Conservation (phyloP, 2,888 invertebrate species). For the Autographa gamma region DNA sequence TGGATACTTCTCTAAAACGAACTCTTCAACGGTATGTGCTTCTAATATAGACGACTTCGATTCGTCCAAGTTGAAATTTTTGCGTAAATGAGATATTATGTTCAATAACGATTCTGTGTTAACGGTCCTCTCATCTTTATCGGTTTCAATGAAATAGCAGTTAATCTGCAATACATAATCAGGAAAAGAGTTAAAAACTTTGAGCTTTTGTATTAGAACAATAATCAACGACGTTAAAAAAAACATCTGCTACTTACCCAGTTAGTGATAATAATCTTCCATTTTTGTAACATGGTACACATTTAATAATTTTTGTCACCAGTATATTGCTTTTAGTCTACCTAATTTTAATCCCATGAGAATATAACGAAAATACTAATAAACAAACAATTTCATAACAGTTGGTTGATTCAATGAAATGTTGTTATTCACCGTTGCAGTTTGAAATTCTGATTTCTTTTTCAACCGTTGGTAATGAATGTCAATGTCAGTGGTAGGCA, state of each 20-base stretch:
- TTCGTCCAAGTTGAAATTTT: conserved; percentile 80
- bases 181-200: not conserved
- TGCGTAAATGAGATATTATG: conserved; percentile 79
- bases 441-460: conserved; percentile 74
- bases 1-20: conserved; percentile 85
- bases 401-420: conserved; percentile 62
- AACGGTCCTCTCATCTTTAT: conserved; percentile 65
- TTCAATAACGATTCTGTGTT: conserved; percentile 73
- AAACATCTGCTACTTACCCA: conserved; percentile 75
- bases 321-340: conserved; percentile 26
- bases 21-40: conserved; percentile 79
- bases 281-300: conserved; percentile 78
- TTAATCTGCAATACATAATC: conserved; percentile 76
- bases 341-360: conserved; percentile 36
- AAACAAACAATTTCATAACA: conserved; percentile 72
- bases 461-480: conserved; percentile 41
- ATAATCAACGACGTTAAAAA: conserved; percentile 13
- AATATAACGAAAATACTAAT: conserved; percentile 59
- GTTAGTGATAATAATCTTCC: conserved; percentile 82
- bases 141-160: conserved; percentile 78
- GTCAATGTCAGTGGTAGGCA: conserved; percentile 32
- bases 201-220: conserved; percentile 1
- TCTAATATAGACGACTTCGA: conserved; percentile 80
- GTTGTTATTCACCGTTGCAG: conserved; percentile 78
- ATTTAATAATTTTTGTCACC: conserved; percentile 40